Evolutionary conservation across 2,113 vertebrate species (phyloP), one percentile per base, ranked within the genome.

Genomic region (Brachypteracias leptosomus): DNA sequence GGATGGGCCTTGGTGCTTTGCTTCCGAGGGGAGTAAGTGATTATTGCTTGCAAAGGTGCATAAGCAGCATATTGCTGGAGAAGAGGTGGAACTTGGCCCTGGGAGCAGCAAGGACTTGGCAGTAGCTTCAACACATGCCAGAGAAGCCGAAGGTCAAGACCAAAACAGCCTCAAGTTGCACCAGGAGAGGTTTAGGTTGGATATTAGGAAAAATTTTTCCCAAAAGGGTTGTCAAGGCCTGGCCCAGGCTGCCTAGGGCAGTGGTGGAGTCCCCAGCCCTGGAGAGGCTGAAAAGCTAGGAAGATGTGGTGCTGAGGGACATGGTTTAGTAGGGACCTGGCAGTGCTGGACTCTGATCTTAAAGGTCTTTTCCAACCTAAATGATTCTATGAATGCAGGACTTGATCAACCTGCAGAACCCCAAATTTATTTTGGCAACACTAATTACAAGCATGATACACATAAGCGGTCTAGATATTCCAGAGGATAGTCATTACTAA

Each of bases 21-120:
- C 10, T 24, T 10, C 0, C 0, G n/a, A 83, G n/a, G 3, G 16
- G 51, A 55, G 11, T 18, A 20, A 40, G n/a, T 0, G 6, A 6
- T n/a, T 14, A 7, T 1, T 67, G 57, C 36, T 67, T 59, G 13
- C 2, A 25, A 8, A 71, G 68, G 52, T 19, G 33, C 47, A 19
- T 0, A 11, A 73, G 65, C 57, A 75, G 26, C 70, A 16, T 2
- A 26, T 6, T 0, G 0, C 26, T 67, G 54, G 54, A 24, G 42
- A 8, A 33, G n/a, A 21, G 66, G n/a, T 1, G 6, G 18, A 36
- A 49, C 18, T 16, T 33, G 0, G 38, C 13, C 1, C 44, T 13
- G 35, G 26, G 31, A 84, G 46, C 33, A 63, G 49, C 42, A 61
- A 58, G 1, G 1, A 33, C 47, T 47, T 7, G 14, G 55, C 47